A percentile compares a stretch with the other conserved stretches of the same genome.
These are phyloP conservation scores for Monopis laevigella DNA, from an alignment of 2,888 invertebrate species.

Conservation along the genomic window DNA sequence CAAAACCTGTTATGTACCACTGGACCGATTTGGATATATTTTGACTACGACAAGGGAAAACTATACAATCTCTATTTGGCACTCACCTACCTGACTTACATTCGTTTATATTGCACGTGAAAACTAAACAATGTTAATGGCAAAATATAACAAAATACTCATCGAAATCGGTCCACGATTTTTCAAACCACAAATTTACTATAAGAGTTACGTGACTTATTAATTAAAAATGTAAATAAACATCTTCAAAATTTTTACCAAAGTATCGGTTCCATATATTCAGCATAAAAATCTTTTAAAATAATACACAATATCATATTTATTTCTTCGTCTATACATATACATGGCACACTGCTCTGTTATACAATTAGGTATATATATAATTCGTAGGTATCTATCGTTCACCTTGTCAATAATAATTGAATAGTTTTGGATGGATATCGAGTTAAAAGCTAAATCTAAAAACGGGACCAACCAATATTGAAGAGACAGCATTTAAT, in stretches of 20 bases:
- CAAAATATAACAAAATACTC: no score
- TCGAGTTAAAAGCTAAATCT: constrained; percentile 32
- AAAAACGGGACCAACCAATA: constrained; percentile 1
- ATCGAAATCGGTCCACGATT: constrained; percentile 6
- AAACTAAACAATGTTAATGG: no score
- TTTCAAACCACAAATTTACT: not conserved
- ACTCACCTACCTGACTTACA: no score
- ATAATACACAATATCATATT: constrained; percentile 51
- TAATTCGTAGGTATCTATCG: constrained; percentile 47
- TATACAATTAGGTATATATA: constrained; percentile 40
- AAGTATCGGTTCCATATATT: constrained; percentile 56
- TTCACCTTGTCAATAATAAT: constrained; percentile 64
- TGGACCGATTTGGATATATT: not conserved
- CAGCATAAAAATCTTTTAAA: constrained; percentile 61
- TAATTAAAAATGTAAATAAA: constrained; percentile 58
- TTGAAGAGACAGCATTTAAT: constrained; percentile 33
- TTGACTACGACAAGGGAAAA: no score
- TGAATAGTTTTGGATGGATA: constrained; percentile 68
- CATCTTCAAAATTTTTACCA: constrained; percentile 61
- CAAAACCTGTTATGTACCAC: constrained; percentile 20
- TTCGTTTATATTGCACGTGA: no score
- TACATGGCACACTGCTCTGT: constrained; percentile 60
- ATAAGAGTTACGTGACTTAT: constrained; percentile 18
- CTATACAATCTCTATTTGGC: no score
- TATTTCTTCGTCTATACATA: constrained; percentile 29